These are phyloP conservation scores for Illadopsis cleaveri DNA, from an alignment of 2,113 vertebrate genomes.

Conservation along the genomic window DNA sequence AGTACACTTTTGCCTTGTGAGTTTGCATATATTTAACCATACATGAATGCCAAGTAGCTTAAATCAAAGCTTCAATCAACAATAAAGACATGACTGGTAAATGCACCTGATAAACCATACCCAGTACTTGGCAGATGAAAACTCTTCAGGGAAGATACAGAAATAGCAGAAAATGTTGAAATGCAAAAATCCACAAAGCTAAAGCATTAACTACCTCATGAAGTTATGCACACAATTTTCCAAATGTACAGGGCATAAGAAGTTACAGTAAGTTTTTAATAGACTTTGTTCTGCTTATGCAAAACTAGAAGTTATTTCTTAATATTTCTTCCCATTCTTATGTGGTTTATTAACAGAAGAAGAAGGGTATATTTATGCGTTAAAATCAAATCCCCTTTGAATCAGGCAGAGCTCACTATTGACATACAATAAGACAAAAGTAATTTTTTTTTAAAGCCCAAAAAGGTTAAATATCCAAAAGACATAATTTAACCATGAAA, in stretches of 20 bases:
- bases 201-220: not conserved
- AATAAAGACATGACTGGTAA: not conserved
- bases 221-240: not conserved
- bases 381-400: not conserved
- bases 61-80: not conserved
- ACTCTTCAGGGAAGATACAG: not conserved
- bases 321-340: not conserved
- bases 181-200: not conserved
- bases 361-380: not conserved
- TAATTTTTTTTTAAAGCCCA: not conserved
- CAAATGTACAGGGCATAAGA: not conserved
- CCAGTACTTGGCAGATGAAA: not conserved
- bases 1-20: not conserved
- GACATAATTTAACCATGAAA: not conserved
- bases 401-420: not conserved
- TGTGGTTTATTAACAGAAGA: not conserved
- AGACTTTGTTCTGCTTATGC: not conserved
- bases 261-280: not conserved
- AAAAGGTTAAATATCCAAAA: not conserved
- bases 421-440: not conserved
- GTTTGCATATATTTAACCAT: not conserved
- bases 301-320: not conserved
- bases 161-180: not conserved
- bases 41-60: not conserved
- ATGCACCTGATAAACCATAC: not conserved